These are phyloP conservation scores for Anisognathus igniventris DNA, from an alignment of 2,797 vertebrate genomes.

Conservation along the genomic window DNA sequence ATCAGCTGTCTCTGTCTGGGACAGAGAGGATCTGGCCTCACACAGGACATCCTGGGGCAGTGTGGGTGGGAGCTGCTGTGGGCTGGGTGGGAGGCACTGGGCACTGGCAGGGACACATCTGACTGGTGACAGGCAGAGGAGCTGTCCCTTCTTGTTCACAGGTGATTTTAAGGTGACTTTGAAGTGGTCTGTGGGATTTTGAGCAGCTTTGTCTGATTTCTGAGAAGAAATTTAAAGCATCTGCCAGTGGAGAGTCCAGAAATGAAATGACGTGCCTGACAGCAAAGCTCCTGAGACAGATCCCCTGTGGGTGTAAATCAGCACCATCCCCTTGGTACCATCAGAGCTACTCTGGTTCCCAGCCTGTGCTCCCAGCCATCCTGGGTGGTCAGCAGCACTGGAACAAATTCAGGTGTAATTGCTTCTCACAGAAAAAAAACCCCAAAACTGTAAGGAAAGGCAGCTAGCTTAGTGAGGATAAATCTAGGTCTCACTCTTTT, in stretches of 20 bases:
- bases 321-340: not conserved
- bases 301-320: not conserved
- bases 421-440: not conserved
- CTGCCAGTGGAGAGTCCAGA: not conserved
- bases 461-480: not conserved
- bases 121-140: not conserved
- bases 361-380: accelerated
- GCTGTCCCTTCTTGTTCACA: not conserved
- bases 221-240: not conserved
- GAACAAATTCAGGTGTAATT: constrained; percentile 25
- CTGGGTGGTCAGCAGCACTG: not conserved
- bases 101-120: not conserved
- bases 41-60: accelerated
- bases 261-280: not conserved
- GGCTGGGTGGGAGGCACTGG: not conserved
- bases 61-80: not conserved
- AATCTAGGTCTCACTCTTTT: not conserved
- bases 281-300: not conserved
- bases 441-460: not conserved
- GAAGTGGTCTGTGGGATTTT: not conserved
- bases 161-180: not conserved
- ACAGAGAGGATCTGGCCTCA: accelerated
- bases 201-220: not conserved
- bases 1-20: not conserved
- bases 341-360: not conserved